Conservation (phyloP, 2,888 invertebrate species). For the Synergus umbraculus region DNA sequence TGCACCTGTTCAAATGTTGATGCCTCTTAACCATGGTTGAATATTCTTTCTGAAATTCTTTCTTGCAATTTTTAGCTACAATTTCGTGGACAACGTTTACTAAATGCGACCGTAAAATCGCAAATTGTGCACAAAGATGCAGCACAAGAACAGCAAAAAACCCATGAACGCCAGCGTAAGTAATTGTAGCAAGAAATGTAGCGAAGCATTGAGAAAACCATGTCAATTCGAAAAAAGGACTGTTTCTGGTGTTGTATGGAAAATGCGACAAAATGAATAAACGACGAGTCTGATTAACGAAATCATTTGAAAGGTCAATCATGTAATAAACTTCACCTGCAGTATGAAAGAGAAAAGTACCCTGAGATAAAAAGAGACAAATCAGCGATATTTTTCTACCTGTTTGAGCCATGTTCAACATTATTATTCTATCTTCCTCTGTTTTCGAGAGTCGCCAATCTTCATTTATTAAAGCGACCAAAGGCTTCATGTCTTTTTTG, state of each 20-base stretch:
- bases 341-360: conserved; percentile 32
- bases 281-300: conserved; percentile 46
- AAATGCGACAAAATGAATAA: conserved; percentile 55
- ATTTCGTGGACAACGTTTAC: neutral
- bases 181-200: conserved; percentile 58
- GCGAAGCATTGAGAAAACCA: conserved; percentile 61
- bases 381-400: conserved; percentile 28
- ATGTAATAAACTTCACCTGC: conserved; percentile 40
- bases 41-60: conserved; percentile 36
- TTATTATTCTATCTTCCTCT: conserved; percentile 20
- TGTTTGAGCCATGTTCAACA: conserved; percentile 27
- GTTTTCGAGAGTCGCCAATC: neutral
- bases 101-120: conserved; percentile 1
- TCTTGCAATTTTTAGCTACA: neutral
- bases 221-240: conserved; percentile 60
- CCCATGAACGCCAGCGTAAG: conserved; percentile 63
- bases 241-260: conserved; percentile 60
- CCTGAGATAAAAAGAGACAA: conserved; percentile 14
- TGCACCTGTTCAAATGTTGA: conserved; percentile 4
- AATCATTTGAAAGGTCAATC: conserved; percentile 44
- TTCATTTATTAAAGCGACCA: neutral
- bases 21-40: neutral
- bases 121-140: conserved; percentile 66
- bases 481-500: neutral
- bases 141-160: conserved; percentile 61